Evolutionary conservation across 2,888 invertebrate species (phyloP).

Genomic region (Opisthograptis luteolata): DNA sequence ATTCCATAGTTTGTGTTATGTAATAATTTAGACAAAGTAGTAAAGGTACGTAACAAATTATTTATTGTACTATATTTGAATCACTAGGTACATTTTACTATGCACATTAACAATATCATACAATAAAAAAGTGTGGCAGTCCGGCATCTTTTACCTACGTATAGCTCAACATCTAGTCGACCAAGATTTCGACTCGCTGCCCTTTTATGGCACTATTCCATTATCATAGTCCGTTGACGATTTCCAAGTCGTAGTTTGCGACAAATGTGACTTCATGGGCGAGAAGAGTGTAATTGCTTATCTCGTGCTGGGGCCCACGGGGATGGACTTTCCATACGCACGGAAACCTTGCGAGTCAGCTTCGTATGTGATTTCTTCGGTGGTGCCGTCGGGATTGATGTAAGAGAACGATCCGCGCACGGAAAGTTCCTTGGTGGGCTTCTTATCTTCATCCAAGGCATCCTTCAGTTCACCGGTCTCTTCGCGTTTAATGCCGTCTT

Average conservation of each 20-base stretch:
- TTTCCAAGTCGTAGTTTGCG: not conserved
- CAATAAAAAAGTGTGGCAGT: not conserved
- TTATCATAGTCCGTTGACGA: not conserved
- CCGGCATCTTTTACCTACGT: not conserved
- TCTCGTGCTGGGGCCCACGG: constrained; percentile 67
- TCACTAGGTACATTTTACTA: not conserved
- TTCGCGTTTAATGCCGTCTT: constrained; percentile 69
- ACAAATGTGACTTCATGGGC: too few species aligned
- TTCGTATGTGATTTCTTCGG: constrained; percentile 78
- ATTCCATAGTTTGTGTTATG: too few species aligned
- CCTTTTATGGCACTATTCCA: not conserved
- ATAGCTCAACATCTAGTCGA: too few species aligned
- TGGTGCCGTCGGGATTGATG: constrained; percentile 81
- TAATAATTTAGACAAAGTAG: too few species aligned
- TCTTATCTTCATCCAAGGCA: constrained; percentile 82
- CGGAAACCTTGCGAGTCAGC: constrained; percentile 88
- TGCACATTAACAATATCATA: not conserved
- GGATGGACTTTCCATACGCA: constrained; percentile 85
- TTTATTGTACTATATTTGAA: not conserved
- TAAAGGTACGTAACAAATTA: not conserved
- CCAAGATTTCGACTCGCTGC: not conserved
- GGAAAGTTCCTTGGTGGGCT: constrained; percentile 80
- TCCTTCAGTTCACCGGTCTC: constrained; percentile 79
- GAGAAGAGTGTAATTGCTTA: constrained; percentile 35
- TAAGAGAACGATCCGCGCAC: constrained; percentile 86